A percentile compares a stretch with the other conserved stretches of the same genome.
phyloP scores from a whole-genome alignment of 2,113 vertebrate species.

The Dicentrarchus labrax region DNA sequence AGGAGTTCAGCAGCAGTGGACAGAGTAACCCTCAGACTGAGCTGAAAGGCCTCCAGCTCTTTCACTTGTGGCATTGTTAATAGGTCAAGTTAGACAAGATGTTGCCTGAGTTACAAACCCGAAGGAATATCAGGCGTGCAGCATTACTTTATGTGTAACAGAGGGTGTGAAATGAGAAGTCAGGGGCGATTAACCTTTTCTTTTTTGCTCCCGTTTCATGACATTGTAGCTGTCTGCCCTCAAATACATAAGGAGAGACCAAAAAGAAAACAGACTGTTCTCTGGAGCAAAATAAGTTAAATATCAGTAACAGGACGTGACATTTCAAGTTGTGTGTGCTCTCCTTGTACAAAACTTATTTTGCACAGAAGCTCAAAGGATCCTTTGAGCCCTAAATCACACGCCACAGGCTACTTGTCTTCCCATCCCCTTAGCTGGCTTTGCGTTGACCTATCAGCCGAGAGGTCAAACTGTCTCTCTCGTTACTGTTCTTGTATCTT shows the following conservation, averaged over 20 bases:
- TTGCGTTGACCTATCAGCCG: not conserved
- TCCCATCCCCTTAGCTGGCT: not conserved
- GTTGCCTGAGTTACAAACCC: conserved; percentile 22
- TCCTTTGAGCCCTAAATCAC: not conserved
- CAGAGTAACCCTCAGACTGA: conserved; percentile 4
- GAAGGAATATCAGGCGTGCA: conserved; percentile 13
- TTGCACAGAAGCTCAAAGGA: not conserved
- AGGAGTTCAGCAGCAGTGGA: conserved; percentile 3
- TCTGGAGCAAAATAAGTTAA: not conserved
- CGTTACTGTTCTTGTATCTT: not conserved
- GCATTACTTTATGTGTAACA: conserved; percentile 13
- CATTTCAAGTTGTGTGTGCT: conserved; percentile 2
- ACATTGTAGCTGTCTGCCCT: not conserved
- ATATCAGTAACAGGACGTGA: not conserved
- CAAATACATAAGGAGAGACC: not conserved
- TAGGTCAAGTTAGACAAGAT: conserved; percentile 36
- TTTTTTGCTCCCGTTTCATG: not conserved
- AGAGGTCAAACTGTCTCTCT: conserved; percentile 4
- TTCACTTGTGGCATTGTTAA: conserved; percentile 32
- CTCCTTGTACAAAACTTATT: not conserved
- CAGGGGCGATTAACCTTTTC: conserved; percentile 27
- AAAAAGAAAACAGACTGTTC: conserved; percentile 5
- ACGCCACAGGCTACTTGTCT: no score
- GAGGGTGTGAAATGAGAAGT: conserved; percentile 36
- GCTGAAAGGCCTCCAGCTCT: not conserved